Base-by-base conservation (phyloP, 2,888 invertebrate genomes). In the Lacanobia wlatinum region DNA sequence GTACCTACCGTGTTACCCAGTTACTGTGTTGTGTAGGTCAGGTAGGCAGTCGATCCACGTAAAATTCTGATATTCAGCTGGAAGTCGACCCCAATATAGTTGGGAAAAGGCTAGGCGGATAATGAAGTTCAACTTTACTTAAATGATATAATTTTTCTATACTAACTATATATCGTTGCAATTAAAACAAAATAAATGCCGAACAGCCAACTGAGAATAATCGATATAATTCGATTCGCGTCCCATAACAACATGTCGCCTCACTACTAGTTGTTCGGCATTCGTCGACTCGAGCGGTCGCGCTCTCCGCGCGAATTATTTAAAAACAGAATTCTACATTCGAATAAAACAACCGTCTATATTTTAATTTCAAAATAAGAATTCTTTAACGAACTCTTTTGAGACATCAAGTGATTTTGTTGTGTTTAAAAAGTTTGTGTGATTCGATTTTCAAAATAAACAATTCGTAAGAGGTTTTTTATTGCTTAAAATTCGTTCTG, bases 231-330 rank as follows among this genome's bases (percentile, higher is more conserved):
- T 78, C 65, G 85, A 77, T 77, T 82, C 84, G 71, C 73, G 72
- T 73, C 46, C 62, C 60, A 63, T 67, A 69, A 69, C 66, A 69
- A 69, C 81, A 70, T 84, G 85, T 87, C 91, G 82, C 94, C 87
- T 89, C 94, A 89, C 94, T 93, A 92, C 82, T 92, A 94, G 94
- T 94, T 86, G 83, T 80, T 87, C 91, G 90, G 89, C 80, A 82
- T 88, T 80, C 90, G 88, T 90, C 90, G 89, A 78, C 76, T 83
- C 68, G 86, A 84, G 78, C 91, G 92, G 92, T 87, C 93, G 94
- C 91, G 92, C 89, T 85, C 81, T 76, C 85, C 87, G 88, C 88
- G 85, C 82, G 79, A 83, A 78, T 70, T 68, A 75, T 77, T 66
- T 55, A 58, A 77, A 76, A 78, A 61, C 52, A 73, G 65, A 64